phyloP scores from a whole-genome alignment of 2,113 vertebrate genomes.

The Acrocephalus kingi region DNA sequence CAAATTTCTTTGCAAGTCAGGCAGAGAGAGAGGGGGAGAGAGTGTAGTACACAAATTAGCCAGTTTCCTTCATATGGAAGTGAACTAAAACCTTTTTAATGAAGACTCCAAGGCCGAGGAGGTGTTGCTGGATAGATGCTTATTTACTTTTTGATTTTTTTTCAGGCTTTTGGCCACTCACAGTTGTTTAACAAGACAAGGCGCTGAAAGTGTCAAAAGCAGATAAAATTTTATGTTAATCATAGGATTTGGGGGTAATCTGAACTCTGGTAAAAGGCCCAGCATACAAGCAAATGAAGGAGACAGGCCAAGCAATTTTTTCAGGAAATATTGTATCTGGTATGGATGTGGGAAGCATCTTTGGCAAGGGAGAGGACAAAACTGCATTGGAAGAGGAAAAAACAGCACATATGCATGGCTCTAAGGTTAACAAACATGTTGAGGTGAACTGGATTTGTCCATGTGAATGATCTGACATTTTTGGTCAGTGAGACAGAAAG shows the following conservation, averaged over 20 bases:
- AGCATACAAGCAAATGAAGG: background rate
- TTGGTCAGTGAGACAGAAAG: slow-evolving; percentile 53
- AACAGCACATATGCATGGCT: background rate
- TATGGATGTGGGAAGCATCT: background rate
- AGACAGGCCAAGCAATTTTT: background rate
- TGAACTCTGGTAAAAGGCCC: background rate
- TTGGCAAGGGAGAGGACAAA: background rate
- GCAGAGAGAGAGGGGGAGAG: background rate
- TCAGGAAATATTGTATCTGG: background rate
- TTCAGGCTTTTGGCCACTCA: background rate
- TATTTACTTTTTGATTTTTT: slow-evolving; percentile 23
- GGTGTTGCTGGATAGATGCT: background rate
- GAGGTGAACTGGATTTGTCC: slow-evolving; percentile 55
- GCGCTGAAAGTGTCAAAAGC: background rate
- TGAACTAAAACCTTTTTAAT: slow-evolving; percentile 57
- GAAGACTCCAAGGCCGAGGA: background rate
- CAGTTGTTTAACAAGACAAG: background rate
- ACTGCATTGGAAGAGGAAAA: background rate
- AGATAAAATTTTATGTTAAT: background rate
- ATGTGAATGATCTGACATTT: slow-evolving; percentile 43
- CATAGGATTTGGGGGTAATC: background rate
- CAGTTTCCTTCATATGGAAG: slow-evolving; percentile 29
- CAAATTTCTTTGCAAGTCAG: slow-evolving; percentile 61
- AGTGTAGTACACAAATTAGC: slow-evolving; percentile 38
- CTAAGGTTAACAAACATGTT: background rate